Evolutionary conservation across 1,140 invertebrate species (phyloP), one percentile per base, ranked within the genome.

Genomic region (Aphaenogaster floridana): DNA sequence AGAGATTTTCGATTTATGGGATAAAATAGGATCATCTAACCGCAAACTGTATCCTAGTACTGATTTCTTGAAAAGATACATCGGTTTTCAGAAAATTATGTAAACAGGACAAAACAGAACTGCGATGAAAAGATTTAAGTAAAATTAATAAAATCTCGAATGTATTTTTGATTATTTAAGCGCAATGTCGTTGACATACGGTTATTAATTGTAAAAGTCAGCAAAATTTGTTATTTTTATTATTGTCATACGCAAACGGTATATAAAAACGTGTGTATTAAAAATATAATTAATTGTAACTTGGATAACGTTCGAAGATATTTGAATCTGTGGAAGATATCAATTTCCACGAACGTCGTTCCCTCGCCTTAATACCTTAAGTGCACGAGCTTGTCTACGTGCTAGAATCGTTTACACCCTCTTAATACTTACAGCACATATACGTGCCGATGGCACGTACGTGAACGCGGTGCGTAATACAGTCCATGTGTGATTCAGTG

Each of bases 371-470:
- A 84, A 84, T 84, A 84, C 42, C 42, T 61, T 84, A 76, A 84
- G 54, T 84, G 54, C 69, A 61, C n/a, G 54, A 61, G 57, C 39
- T 76, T 54, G 54, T 84, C 54, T 84, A 84, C 69, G 69, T 84
- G 80, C 80, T 63, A 36, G 80, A 83, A 83, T 72, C 80, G 80
- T 84, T 84, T 84, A 84, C 80, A 84, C 80, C 54, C 80, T 84
- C 80, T 76, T 84, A 84, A 84, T 74, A 74, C 80, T 84, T 63
- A 84, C 34, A 50, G 54, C 54, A 50, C 8, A 84, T 84, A 61
- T 84, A 74, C 80, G 69, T 76, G 69, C 54, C 69, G 28, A 84
- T 84, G 28, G 54, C 42, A 57, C n/a, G 28, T 84, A 84, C 69
- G 80, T 84, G 80, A 76, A 84, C 42, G 80, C 8, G 54, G 1